phyloP scores from a whole-genome alignment of 2,888 invertebrate genomes.

The Mayetiola destructor region DNA sequence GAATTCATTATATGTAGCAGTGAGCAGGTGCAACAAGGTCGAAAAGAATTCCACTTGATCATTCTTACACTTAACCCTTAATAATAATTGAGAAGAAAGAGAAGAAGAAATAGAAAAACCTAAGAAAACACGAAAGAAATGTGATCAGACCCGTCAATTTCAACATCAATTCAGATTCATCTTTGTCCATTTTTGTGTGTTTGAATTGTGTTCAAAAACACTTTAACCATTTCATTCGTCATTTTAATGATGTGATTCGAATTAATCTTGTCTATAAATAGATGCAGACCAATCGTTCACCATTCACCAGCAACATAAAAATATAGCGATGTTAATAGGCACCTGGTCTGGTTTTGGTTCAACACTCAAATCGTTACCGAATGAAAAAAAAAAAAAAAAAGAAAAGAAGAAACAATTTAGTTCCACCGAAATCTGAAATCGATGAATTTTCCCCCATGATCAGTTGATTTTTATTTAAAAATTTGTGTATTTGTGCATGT shows the following conservation, averaged over 20 bases:
- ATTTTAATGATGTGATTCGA: slow-evolving; percentile 4
- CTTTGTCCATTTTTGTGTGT: not conserved
- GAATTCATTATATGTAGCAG: no score
- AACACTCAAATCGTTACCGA: no score
- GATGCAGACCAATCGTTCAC: not conserved
- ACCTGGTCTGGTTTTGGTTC: no score
- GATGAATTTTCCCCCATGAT: not conserved
- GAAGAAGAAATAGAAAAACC: not conserved
- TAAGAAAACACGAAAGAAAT: not conserved
- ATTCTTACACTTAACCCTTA: slow-evolving; percentile 2
- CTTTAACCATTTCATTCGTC: slow-evolving; percentile 1
- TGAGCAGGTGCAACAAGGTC: not conserved
- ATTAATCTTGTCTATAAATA: not conserved
- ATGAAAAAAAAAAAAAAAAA: no score
- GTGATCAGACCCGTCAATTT: not conserved
- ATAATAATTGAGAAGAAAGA: not conserved
- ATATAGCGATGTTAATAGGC: no score
- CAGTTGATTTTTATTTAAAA: not conserved
- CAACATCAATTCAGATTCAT: not conserved
- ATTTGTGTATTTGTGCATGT: not conserved
- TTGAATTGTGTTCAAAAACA: slow-evolving; percentile 3
- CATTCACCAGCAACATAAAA: no score
- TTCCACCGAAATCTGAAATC: not conserved
- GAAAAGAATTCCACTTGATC: not conserved
- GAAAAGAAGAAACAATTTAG: not conserved